Conservation (phyloP, 2,888 invertebrate genomes). For the Ditylenchus weischeri region DNA sequence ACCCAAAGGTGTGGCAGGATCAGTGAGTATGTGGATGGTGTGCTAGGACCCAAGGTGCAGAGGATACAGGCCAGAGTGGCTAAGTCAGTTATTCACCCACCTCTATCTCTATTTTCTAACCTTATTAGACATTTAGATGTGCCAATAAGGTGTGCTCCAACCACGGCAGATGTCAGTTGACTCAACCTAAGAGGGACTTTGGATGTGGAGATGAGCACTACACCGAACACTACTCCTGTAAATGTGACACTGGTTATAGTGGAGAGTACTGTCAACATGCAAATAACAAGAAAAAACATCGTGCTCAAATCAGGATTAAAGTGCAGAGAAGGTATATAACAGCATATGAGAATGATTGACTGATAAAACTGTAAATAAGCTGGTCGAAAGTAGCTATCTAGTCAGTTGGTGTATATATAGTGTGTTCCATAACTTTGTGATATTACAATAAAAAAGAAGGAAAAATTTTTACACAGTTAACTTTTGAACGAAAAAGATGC, state of each 20-base stretch:
- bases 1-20: conserved; percentile 32
- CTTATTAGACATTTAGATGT: conserved; percentile 9
- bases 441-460: too few relatives aligned
- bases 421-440: too few relatives aligned
- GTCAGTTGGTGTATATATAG: too few relatives aligned
- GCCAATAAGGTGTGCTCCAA: conserved; percentile 15
- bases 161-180: conserved; percentile 13
- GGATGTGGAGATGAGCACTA: neutral
- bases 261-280: conserved; percentile 17
- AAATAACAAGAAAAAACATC: neutral
- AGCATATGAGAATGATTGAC: too few relatives aligned
- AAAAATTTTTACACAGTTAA: too few relatives aligned
- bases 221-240: conserved; percentile 8
- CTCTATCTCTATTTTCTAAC: too few relatives aligned
- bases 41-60: conserved; percentile 32
- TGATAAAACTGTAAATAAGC: too few relatives aligned
- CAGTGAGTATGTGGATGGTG: conserved; percentile 31
- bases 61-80: neutral
- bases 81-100: neutral
- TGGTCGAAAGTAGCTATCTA: too few relatives aligned
- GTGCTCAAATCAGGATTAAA: too few relatives aligned
- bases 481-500: too few relatives aligned
- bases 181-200: neutral
- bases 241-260: conserved; percentile 15
- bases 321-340: too few relatives aligned